Base-by-base conservation (phyloP, 2,888 invertebrate species). In the Drosophila buzzatii region DNA sequence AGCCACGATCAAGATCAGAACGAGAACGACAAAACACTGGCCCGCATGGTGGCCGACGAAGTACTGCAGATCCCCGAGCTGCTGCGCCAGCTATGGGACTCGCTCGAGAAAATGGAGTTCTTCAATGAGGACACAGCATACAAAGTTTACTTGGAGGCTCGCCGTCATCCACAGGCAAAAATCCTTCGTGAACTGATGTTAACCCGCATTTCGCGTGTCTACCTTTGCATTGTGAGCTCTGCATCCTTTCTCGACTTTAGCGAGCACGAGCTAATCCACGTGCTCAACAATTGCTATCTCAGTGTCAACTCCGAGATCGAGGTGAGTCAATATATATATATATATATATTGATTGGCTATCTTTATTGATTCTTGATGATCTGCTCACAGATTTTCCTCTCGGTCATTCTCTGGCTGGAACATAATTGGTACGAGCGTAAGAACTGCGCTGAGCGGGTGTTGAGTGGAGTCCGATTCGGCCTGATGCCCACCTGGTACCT, bases 271-370 rank as follows among this genome's bases (percentile, higher is more conserved):
- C 56, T 83, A 1, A 31, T 69, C 14, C 89, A 83, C 31, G 68
- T 80, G 10, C 68, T 83, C 2, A 76, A 80, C 9, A 73, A 82
- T 52, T 80, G 86, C 57, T 85, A 80, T 52, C 61, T 83, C 6
- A 89, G 86, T n/a, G 82, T 83, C 4, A 89, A 83, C 62, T 83
- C 82, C 4, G 82, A 89, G 45, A 83, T 83, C 7, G 89, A 83
- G 84, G 82, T 82, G 8, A 52, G 62, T 44, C 1, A n/a, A n/a
- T 9, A 33, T 27, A 27, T 23, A 23, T 23, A 39, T 39, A 16
- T 6, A 39, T 39, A 16, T 39, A 6, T 39, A 16, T 6, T 37
- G 14, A 14, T 16, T 1, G 44, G 7, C 14, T 18, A 44, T 7
- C 35, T 18, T 18, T 18, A 18, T 33, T 20, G 14, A 1, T 23